Conservation (phyloP, 2,888 invertebrate genomes). For the Exocentrus adspersus region DNA sequence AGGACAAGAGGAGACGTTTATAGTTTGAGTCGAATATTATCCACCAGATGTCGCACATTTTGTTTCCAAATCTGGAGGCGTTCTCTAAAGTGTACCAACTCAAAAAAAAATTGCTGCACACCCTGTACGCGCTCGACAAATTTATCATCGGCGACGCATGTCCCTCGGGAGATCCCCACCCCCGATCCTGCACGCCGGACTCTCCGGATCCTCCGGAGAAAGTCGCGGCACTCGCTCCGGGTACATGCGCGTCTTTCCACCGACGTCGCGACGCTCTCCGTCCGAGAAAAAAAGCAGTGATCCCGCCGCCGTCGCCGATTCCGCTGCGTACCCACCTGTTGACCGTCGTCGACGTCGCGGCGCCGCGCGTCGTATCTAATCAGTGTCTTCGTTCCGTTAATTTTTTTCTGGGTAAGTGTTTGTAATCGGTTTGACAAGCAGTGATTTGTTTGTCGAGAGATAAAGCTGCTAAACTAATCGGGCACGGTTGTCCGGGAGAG, state of each 20-base stretch:
- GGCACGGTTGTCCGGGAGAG: not conserved
- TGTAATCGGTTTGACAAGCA: conserved; percentile 15
- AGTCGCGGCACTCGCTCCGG: not conserved
- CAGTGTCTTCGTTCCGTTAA: conserved; percentile 16
- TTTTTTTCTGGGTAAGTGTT: conserved; percentile 22
- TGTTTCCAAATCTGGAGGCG: too few relatives aligned
- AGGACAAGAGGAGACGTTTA: too few relatives aligned
- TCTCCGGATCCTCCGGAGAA: not conserved
- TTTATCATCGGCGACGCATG: not conserved
- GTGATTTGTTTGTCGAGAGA: conserved; percentile 2
- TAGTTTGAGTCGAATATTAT: too few relatives aligned
- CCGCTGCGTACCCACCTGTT: conserved; percentile 13
- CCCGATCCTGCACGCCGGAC: not conserved
- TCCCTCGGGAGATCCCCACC: not conserved
- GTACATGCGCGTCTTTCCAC: conserved; percentile 6
- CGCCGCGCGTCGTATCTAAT: conserved; percentile 6
- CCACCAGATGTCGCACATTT: too few relatives aligned
- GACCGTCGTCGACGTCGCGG: not conserved
- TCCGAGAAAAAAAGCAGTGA: conserved; percentile 14
- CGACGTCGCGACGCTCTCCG: conserved; percentile 1
- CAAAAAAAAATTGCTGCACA: too few relatives aligned
- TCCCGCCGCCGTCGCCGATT: conserved; percentile 7
- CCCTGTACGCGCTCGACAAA: not conserved
- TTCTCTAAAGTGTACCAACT: too few relatives aligned
- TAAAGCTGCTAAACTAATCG: too few relatives aligned